These are phyloP conservation scores for Dendroctonus valens DNA, from an alignment of 1,140 invertebrate genomes.

Conservation along the genomic window DNA sequence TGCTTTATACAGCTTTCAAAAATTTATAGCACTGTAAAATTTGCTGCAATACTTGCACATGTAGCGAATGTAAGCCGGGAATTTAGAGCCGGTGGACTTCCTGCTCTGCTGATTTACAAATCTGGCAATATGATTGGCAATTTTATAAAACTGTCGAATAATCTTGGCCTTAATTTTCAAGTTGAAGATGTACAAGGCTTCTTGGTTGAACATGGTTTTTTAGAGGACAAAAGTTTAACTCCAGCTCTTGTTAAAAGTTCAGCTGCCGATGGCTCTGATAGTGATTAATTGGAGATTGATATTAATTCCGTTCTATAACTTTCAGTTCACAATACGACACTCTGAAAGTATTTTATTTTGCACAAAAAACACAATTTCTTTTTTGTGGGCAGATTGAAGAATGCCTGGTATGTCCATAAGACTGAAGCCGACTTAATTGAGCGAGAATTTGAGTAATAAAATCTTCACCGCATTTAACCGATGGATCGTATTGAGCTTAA, in stretches of 20 bases:
- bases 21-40: conserved; percentile 87
- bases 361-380: no score
- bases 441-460: no score
- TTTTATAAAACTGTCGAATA: conserved; percentile 83
- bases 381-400: no score
- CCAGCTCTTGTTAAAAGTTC: conserved; percentile 43
- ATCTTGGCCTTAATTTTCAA: conserved; percentile 89
- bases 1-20: conserved; percentile 75
- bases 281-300: conserved; percentile 28
- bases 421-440: no score
- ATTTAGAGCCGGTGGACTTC: conserved; percentile 85
- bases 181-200: conserved; percentile 87
- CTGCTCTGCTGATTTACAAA: conserved; percentile 91
- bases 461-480: no score
- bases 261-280: conserved; percentile 36
- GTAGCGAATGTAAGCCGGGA: conserved; percentile 73
- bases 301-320: no score
- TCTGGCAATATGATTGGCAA: conserved; percentile 88
- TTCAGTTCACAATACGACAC: no score
- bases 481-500: no score
- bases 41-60: conserved; percentile 80
- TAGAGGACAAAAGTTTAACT: conserved; percentile 63
- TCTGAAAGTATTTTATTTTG: no score
- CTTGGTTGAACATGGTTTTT: conserved; percentile 80
- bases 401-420: no score